Evolutionary conservation across 2,888 invertebrate genomes (phyloP).

Genomic region (Drosophila prostipennis): DNA sequence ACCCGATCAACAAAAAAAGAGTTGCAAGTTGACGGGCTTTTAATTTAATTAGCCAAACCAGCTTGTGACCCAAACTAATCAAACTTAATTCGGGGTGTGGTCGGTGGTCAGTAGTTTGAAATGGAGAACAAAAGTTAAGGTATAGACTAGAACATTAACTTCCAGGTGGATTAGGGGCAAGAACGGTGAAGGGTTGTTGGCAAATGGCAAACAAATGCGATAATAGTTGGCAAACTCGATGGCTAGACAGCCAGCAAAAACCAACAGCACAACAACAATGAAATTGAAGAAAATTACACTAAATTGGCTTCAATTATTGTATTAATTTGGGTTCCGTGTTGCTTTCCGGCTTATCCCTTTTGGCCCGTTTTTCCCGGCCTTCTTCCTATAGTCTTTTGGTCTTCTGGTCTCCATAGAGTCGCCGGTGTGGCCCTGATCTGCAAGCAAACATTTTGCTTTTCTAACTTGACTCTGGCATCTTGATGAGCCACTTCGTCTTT

Average conservation of each 20-base stretch:
- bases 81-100: conserved; percentile 49
- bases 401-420: conserved; percentile 4
- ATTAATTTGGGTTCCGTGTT: conserved; percentile 84
- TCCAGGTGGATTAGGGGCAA: conserved; percentile 15
- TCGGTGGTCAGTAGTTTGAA: conserved; percentile 8
- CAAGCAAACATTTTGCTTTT: conserved; percentile 71
- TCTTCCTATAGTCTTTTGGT: background rate
- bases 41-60: conserved; percentile 66
- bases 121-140: conserved; percentile 28
- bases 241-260: conserved; percentile 62
- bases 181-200: conserved; percentile 40
- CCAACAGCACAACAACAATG: conserved; percentile 59
- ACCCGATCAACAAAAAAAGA: conserved; percentile 29
- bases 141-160: conserved; percentile 28
- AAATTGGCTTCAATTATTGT: conserved; percentile 84
- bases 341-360: conserved; percentile 83
- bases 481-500: conserved; percentile 62
- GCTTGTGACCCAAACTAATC: conserved; percentile 46
- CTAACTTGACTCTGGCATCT: conserved; percentile 74
- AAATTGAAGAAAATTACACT: conserved; percentile 83
- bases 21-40: conserved; percentile 35
- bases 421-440: conserved; percentile 31
- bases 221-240: conserved; percentile 76
- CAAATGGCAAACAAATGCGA: conserved; percentile 78
- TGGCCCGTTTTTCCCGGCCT: conserved; percentile 42